Evolutionary conservation across 2,797 vertebrate species (phyloP), one percentile per base, ranked within the genome.

Genomic region (Rousettus madagascariensis): DNA sequence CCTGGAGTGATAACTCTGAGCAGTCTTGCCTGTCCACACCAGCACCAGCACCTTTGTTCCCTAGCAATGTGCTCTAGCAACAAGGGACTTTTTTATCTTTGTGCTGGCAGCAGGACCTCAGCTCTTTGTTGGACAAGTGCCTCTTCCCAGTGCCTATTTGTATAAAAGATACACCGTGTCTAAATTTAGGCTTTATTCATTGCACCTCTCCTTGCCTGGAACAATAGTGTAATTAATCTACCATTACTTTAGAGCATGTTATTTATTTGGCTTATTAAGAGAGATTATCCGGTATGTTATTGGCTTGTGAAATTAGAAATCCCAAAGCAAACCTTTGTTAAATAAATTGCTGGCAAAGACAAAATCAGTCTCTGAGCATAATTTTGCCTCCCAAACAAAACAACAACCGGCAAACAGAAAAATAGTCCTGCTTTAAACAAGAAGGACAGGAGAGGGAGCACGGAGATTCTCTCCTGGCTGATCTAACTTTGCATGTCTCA

Each of bases 391-490:
- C 80, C 43, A 83, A 65, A 83, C 59, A 36, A 83, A 66, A 83
- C 59, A 49, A 65, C 30, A 8, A 55, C 9, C 33, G 38, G 5
- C 1, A 53, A 63, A 75, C 46, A 72, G 61, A 86, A 86, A 28
- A 17, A 80, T 33, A 46, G 46, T 1, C 30, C 1, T 97, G 97
- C 95, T 96, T 94, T 97, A 94, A 97, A 95, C 16, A 89, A 80
- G 84, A 97, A 92, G 77, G 93, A 98, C 98, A 97, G 97, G 43
- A 98, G 98, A 97, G 97, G 98, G 98, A 98, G 97, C 95, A 90
- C 3, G 1, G 74, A 97, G 94, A 95, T 94, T 59, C 97, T 78
- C 74, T 86, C 49, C 55, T 3, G 24, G 30, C 4, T 13, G 26
- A 59, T 33, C n/a, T 77, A 75, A 36, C 17, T 86, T 79, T 75